A percentile compares a stretch with the other conserved stretches of the same genome.
phyloP scores from a whole-genome alignment of 2,888 invertebrate genomes.

The Adelphocoris suturalis region DNA sequence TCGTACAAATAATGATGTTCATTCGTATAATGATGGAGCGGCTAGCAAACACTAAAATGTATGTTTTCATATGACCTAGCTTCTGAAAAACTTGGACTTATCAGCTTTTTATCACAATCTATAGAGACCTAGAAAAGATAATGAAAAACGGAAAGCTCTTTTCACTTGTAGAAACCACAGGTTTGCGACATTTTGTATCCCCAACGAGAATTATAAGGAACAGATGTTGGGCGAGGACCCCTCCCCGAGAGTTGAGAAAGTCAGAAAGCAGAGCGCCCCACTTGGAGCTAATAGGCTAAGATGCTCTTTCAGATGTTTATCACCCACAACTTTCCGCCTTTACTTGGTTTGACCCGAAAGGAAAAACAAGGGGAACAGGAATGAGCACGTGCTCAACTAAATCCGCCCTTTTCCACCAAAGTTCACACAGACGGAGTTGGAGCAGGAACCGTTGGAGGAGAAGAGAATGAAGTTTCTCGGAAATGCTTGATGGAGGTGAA shows the following conservation, averaged over 20 bases:
- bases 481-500: too few relatives aligned
- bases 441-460: not conserved
- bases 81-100: too few relatives aligned
- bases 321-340: not conserved
- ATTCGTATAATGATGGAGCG: too few relatives aligned
- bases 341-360: not conserved
- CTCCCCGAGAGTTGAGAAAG: not conserved
- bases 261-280: not conserved
- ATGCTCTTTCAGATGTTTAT: conserved; percentile 1
- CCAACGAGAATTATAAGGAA: not conserved
- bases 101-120: too few relatives aligned
- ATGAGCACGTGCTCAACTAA: not conserved
- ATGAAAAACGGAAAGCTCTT: too few relatives aligned
- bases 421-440: not conserved
- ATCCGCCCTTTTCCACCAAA: not conserved
- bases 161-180: too few relatives aligned
- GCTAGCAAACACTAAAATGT: too few relatives aligned
- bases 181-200: too few relatives aligned
- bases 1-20: too few relatives aligned
- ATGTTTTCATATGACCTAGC: too few relatives aligned
- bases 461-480: too few relatives aligned
- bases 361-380: not conserved
- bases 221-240: not conserved
- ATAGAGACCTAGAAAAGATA: too few relatives aligned
- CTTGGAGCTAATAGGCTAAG: not conserved